These are phyloP conservation scores for Pteromalus puparum DNA, from an alignment of 1,140 invertebrate species.

Conservation along the genomic window DNA sequence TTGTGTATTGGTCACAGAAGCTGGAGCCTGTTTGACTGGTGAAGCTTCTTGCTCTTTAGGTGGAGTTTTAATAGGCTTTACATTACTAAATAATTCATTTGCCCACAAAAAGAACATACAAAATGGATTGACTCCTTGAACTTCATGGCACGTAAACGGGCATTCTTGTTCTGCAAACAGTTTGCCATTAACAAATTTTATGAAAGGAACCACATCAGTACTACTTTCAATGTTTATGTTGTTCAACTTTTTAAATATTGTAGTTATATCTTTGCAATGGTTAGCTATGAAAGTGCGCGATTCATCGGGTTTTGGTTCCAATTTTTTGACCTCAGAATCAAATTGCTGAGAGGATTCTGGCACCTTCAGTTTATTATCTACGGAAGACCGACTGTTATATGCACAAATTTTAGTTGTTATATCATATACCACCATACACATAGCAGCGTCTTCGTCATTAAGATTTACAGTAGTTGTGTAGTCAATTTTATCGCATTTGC, in stretches of 20 bases:
- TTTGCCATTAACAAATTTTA: conserved; percentile 11
- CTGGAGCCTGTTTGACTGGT: neutral
- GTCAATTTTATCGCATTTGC: conserved; percentile 9
- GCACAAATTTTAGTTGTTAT: conserved; percentile 38
- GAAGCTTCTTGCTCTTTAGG: neutral
- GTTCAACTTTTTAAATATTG: neutral
- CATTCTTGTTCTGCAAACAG: conserved; percentile 8
- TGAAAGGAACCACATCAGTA: neutral
- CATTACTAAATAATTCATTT: conserved; percentile 4
- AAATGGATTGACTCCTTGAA: conserved; percentile 6
- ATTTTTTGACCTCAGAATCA: conserved; percentile 20
- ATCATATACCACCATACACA: conserved; percentile 35
- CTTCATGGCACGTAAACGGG: conserved; percentile 9
- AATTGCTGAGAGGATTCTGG: neutral
- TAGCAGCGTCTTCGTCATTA: neutral
- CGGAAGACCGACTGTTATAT: neutral
- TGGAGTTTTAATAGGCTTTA: neutral
- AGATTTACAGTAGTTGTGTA: neutral
- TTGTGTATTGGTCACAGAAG: neutral
- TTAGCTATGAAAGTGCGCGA: neutral
- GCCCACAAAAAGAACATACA: conserved; percentile 38
- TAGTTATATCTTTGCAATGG: conserved; percentile 18
- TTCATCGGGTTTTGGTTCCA: conserved; percentile 8
- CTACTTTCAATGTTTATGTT: neutral
- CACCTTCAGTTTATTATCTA: neutral